Base-by-base conservation (phyloP, 23 tunicate species). In the Aplidium turbinatum region DNA sequence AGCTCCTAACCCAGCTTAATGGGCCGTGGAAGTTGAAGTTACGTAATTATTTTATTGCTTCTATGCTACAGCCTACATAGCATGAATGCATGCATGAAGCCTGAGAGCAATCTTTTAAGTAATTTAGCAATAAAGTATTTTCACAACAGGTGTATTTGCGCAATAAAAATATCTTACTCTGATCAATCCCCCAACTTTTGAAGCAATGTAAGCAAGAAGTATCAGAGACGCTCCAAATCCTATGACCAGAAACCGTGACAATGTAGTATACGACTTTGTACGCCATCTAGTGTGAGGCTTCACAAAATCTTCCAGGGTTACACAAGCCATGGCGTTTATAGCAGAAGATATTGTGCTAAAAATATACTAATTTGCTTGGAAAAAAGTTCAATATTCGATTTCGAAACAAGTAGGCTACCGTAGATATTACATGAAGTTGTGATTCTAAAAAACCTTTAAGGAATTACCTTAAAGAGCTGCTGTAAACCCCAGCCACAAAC, bases 241-340 rank as follows among this genome's bases (percentile, higher is more conserved):
- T 0, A 91, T 45, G 18, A 84, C 91, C 31, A 91, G 58, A 47
- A 84, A 28, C 40, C 48, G 73, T 16, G 86, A 78, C 5, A 57
- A 16, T 4, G 56, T 73, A 1, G 77, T 74, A 87, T 91, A 91
- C 9, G 82, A 36, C 5, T 23, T 27, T 4, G 91, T 77, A 19
- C 68, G 38, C 89, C 86, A 91, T 22, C 79, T 70, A 0, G 92
- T 78, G 39, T 39, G 20, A n/a, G 97, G 97, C 33, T 61, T 76
- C 0, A 91, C 57, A 35, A 91, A 84, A 79, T 91, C 97, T 91
- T 91, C 97, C 36, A 91, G 53, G 4, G 82, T 60, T 27, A 91
- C 97, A 47, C 97, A 91, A 0, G 91, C 97, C 97, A 91, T 91
- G 4, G 97, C 97, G 64, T 91, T 91, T 57, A 91, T 91, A 13